A percentile compares a stretch with the other conserved stretches of the same genome.
Conservation (phyloP, 2,113 vertebrate species). For the Macrotus californicus region DNA sequence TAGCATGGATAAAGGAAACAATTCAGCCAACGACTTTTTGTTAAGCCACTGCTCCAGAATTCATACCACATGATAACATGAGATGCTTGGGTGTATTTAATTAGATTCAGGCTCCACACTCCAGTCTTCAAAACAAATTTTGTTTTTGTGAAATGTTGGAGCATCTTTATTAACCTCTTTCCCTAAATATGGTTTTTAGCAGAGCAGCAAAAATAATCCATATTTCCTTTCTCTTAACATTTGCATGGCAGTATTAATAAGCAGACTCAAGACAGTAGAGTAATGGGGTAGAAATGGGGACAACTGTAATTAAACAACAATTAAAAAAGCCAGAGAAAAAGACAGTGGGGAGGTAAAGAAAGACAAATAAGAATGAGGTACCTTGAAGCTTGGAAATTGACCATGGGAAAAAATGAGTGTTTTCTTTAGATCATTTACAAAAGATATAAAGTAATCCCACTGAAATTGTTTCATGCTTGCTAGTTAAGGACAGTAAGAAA, state of each 20-base stretch:
- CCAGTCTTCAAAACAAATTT: background rate
- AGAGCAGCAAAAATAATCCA: background rate
- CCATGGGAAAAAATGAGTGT: background rate
- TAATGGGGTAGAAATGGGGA: too few relatives aligned
- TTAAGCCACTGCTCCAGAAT: background rate
- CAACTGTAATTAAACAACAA: too few relatives aligned
- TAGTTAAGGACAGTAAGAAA: background rate
- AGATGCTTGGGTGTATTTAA: background rate
- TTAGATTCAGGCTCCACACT: background rate
- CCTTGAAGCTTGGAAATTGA: background rate
- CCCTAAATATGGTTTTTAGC: background rate
- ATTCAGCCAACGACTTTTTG: background rate
- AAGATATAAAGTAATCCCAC: background rate
- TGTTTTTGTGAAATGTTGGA: background rate
- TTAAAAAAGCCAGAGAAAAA: too few relatives aligned
- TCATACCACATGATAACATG: background rate
- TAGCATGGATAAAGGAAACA: background rate
- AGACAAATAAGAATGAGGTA: background rate
- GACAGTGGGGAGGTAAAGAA: background rate
- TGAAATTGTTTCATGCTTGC: background rate
- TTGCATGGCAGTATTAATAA: background rate
- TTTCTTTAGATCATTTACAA: conserved; percentile 30
- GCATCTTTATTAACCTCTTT: conserved; percentile 3
- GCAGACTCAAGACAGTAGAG: background rate
- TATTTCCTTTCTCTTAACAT: background rate